Conservation (phyloP, 2,888 invertebrate genomes). For the Machimus rusticus region DNA sequence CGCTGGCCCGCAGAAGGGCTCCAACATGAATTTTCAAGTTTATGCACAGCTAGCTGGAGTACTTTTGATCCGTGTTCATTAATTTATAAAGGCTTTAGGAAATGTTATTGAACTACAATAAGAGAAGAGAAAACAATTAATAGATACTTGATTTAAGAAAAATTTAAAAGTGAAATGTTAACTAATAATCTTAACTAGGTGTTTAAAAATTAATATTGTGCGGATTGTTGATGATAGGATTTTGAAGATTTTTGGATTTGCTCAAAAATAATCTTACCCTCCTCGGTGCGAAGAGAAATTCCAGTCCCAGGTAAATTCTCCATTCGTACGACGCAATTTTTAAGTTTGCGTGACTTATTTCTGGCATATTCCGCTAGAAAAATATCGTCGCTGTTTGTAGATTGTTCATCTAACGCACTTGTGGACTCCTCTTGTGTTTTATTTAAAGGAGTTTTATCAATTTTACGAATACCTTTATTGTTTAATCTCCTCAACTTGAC, state of each 20-base stretch:
- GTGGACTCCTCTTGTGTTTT: background rate
- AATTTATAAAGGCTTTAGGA: too few species aligned
- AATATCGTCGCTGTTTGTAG: background rate
- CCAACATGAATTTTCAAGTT: too few species aligned
- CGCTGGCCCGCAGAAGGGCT: too few species aligned
- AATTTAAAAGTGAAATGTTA: too few species aligned
- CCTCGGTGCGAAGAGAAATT: background rate
- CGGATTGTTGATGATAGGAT: background rate
- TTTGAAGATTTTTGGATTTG: background rate
- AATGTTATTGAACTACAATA: too few species aligned
- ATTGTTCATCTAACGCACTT: background rate
- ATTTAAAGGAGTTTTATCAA: background rate
- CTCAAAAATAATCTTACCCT: background rate
- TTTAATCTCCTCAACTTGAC: background rate
- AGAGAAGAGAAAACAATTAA: too few species aligned
- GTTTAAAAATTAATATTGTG: background rate
- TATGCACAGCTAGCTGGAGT: too few species aligned
- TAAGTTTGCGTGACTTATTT: background rate
- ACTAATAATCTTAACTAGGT: too few species aligned
- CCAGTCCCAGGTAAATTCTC: background rate
- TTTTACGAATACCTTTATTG: background rate
- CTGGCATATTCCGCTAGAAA: background rate
- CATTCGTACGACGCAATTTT: background rate
- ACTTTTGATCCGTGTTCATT: too few species aligned
- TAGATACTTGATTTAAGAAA: too few species aligned